phyloP scores from a whole-genome alignment of 2,797 vertebrate species.

The Remorina albescens region DNA sequence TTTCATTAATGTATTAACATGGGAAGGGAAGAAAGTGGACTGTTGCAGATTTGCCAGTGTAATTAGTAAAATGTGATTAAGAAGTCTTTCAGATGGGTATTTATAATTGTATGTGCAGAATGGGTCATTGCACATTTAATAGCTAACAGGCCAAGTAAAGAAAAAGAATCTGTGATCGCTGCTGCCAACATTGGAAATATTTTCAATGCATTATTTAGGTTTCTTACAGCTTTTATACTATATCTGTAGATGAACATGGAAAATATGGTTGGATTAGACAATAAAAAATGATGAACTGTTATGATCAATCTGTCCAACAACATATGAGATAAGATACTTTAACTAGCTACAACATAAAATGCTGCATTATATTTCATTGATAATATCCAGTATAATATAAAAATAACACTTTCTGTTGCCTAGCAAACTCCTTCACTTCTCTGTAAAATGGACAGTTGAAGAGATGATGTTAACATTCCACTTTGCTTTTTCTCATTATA shows the following conservation, averaged over 20 bases:
- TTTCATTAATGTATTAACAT: constrained; percentile 15
- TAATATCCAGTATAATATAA: background rate
- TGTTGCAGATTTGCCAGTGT: background rate
- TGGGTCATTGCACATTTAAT: background rate
- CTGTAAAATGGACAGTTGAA: background rate
- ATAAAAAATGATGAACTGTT: background rate
- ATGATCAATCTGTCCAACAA: background rate
- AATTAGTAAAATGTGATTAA: constrained; percentile 9
- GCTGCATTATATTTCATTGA: background rate
- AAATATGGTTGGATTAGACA: background rate
- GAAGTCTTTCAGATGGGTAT: background rate
- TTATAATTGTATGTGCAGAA: background rate
- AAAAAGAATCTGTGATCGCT: background rate
- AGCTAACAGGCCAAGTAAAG: background rate
- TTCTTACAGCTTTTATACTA: background rate
- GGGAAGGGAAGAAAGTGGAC: background rate
- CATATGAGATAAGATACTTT: background rate
- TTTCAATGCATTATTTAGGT: background rate
- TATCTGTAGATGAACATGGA: background rate
- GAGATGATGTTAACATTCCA: too few species aligned
- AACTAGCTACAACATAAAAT: background rate
- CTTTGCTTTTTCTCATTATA: background rate
- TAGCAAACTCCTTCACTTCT: background rate
- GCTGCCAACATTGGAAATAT: background rate
- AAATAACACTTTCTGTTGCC: background rate